Evolutionary conservation across 2,113 vertebrate genomes (phyloP).

Genomic region (Astatoreochromis straeleni): DNA sequence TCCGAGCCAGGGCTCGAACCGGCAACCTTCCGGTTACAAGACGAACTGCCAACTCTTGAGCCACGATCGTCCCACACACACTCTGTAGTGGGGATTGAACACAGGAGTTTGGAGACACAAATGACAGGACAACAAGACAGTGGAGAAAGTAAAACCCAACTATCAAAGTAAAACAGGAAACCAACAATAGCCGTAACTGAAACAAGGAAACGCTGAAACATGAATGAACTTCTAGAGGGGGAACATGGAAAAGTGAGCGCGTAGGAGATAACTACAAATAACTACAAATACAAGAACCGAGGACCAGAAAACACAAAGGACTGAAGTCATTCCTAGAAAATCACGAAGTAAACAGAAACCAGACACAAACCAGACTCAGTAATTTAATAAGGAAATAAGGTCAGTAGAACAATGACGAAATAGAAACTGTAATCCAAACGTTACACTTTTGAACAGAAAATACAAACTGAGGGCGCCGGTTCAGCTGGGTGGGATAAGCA

Average conservation of each 20-base stretch:
- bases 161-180: neutral
- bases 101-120: neutral
- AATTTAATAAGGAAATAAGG: neutral
- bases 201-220: neutral
- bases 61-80: neutral
- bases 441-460: neutral
- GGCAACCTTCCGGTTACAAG: fast-evolving
- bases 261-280: neutral
- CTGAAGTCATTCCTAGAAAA: neutral
- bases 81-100: neutral
- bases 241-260: neutral
- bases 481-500: neutral
- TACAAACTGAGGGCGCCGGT: neutral
- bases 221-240: neutral
- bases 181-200: neutral
- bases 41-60: fast-evolving
- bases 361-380: neutral
- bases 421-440: neutral
- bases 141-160: neutral
- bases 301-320: neutral
- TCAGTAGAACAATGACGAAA: neutral
- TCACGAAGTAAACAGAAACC: neutral
- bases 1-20: fast-evolving
- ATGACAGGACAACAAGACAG: neutral
- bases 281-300: neutral